Evolutionary conservation across 2,113 vertebrate species (phyloP), one percentile per base, ranked within the genome.

Genomic region (Hippocampus zosterae): DNA sequence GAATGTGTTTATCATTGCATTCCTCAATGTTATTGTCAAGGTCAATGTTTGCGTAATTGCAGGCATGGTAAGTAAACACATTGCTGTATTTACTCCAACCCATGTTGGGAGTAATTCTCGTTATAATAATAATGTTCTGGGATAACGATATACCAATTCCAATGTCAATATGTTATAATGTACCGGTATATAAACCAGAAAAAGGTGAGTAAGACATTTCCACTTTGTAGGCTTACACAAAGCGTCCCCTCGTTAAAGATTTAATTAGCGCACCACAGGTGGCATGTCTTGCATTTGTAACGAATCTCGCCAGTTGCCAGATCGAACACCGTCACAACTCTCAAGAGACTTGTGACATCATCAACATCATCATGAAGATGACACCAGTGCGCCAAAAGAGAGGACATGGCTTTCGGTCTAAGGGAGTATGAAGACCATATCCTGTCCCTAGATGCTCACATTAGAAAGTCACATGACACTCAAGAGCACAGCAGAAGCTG

Each of bases 11-110:
- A 59, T 79, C 78, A 86, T 88, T 77, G 82, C 81, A 88, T 87
- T 88, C 88, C 84, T 80, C 71, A 82, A 65, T 66, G 79, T 83
- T 86, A 77, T 87, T 82, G 76, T 85, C 81, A 85, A 78, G 63
- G 76, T 82, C 74, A 79, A 78, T 29, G 79, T 83, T 81, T 74
- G 71, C 79, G 52, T 65, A 73, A 69, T 69, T 70, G 85, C 65
- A 50, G 56, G 61, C 71, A 66, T 67, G 72, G 72, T 79, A 75
- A 73, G 87, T 71, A 71, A 78, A 87, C 67, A 55, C 75, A 60
- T 78, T 75, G 59, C 57, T 59, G 71, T 66, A 78, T 84, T 82
- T 71, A 80, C 77, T 69, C 57, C 83, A 86, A 82, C 60, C 78
- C 84, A 76, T 73, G 59, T 25, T 27, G 55, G 55, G 55, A 27